These are phyloP conservation scores for Fistularia commersonii DNA, from an alignment of 2,797 vertebrate species.

Conservation along the genomic window DNA sequence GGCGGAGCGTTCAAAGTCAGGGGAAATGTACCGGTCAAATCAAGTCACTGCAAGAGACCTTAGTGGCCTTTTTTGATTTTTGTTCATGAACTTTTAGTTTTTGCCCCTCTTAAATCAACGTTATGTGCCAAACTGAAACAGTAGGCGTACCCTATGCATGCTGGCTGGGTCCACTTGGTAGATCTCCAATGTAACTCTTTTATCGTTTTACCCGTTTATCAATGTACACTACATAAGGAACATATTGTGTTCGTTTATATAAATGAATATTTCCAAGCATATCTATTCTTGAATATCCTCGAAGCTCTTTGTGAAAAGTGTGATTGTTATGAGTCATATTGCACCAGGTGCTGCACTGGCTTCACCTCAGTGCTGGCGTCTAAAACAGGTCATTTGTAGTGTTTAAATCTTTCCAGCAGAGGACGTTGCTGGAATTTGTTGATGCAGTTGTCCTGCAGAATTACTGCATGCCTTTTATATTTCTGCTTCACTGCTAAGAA, in stretches of 20 bases:
- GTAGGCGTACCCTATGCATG: no score
- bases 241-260: no score
- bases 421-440: constrained; percentile 16
- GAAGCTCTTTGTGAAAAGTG: no score
- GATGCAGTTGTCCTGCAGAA: background rate
- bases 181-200: no score
- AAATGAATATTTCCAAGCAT: no score
- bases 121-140: background rate
- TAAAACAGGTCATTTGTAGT: no score
- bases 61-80: background rate
- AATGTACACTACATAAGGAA: no score
- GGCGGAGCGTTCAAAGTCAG: background rate
- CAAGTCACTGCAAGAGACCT: background rate
- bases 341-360: background rate
- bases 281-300: no score
- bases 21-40: no score
- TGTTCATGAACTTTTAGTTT: no score
- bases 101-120: background rate
- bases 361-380: background rate
- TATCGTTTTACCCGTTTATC: no score
- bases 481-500: background rate
- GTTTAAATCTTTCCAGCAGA: constrained; percentile 37
- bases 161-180: no score
- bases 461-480: background rate
- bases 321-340: background rate